Base-by-base conservation (phyloP, 2,888 invertebrate species). In the Dolichomitus sp. region DNA sequence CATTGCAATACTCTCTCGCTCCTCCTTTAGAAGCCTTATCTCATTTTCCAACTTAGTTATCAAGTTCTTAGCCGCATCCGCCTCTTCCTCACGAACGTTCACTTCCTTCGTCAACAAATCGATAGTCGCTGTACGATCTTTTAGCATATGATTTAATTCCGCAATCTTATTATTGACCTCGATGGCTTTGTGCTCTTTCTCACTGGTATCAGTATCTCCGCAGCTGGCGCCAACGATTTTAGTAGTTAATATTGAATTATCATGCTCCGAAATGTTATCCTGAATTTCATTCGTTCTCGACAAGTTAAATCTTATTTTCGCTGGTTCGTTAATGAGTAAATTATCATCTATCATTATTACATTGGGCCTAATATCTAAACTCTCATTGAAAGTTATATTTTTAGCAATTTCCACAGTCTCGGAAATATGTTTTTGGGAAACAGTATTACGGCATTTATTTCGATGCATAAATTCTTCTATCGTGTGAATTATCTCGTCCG, bases 401-500 rank as follows among this genome's bases (percentile, higher is more conserved):
- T 87, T 87, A 5, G 82, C 80, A 30, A 76, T 57, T 17, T 82
- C 84, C 5, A 84, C 59, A 11, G 80, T 78, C 37, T 85, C 86
- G 0, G 83, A 75, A 7, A 86, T 72, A 5, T 81, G 85, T 1
- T 57, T 69, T 6, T 84, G 84, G 0, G 85, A 84, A 5, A 87
- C 83, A 14, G 84, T 59, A 68, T 59, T 72, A 68, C 80, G 81
- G 30, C 86, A 86, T 74, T 86, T 89, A 86, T 89, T 93, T 52
- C 86, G 86, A 14, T 80, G 84, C 5, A 87, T 74, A 5, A 73
- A 72, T 30, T 89, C 87, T 42, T 91, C 92, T 52, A 93, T 93
- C 6, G 88, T 86, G 27, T 88, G 83, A 37, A 91, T 80, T 19
- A 94, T 89, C 40, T 93, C 93, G 37, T 89, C 91, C 14, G 94